Conservation (phyloP, 2,888 invertebrate genomes). For the Apoda limacodes region DNA sequence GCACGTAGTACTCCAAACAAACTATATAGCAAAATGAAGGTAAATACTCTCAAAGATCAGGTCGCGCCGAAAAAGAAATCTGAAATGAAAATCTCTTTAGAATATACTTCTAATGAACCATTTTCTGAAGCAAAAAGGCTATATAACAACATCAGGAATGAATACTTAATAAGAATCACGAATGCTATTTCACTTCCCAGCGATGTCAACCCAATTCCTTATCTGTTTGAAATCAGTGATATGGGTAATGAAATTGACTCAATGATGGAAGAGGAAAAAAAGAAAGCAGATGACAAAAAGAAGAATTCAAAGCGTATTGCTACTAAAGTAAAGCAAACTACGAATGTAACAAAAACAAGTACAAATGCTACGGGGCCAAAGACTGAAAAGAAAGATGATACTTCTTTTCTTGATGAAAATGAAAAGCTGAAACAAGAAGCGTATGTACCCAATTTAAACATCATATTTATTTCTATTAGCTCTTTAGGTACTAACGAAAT, state of each 20-base stretch:
- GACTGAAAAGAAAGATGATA: conserved; percentile 26
- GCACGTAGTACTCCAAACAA: conserved; percentile 14
- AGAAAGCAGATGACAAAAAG: conserved; percentile 28
- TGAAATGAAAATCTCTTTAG: conserved; percentile 16
- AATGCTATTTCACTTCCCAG: conserved; percentile 24
- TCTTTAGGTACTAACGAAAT: background rate
- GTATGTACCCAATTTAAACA: conserved; percentile 23
- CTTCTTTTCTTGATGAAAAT: conserved; percentile 22
- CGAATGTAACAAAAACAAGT: conserved; percentile 16
- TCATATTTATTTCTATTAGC: background rate
- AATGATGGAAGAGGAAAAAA: conserved; percentile 33
- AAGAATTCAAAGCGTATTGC: conserved; percentile 26
- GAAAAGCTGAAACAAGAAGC: conserved; percentile 28
- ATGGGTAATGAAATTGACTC: conserved; percentile 32
- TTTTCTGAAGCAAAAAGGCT: conserved; percentile 25
- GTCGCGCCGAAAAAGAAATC: conserved; percentile 23
- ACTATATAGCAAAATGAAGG: conserved; percentile 29
- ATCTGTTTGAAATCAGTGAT: conserved; percentile 39
- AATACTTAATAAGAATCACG: conserved; percentile 29
- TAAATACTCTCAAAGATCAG: conserved; percentile 16
- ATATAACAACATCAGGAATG: conserved; percentile 26
- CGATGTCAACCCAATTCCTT: conserved; percentile 22
- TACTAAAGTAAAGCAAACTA: conserved; percentile 29
- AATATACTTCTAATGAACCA: conserved; percentile 21
- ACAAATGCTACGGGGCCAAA: too few relatives aligned